Conservation (phyloP, 2,113 vertebrate species). For the Megaptera novaeangliae region DNA sequence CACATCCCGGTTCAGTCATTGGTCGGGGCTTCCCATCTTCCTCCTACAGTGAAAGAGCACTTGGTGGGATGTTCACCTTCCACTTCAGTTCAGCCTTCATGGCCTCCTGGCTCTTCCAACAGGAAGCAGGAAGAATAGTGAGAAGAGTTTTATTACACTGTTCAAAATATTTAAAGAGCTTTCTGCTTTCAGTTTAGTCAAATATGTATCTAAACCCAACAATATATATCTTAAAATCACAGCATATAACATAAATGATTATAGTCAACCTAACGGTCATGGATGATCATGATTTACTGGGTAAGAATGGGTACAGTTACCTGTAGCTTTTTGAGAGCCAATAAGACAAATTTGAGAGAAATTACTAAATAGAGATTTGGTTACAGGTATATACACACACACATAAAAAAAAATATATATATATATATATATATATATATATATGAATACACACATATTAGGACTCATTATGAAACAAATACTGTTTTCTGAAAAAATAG, state of each 20-base stretch:
- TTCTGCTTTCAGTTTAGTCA: neutral
- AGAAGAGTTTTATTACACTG: neutral
- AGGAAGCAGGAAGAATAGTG: neutral
- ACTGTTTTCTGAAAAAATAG: neutral
- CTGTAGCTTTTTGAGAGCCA: neutral
- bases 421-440: too few species aligned
- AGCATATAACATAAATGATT: neutral
- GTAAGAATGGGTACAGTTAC: neutral
- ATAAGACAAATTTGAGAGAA: neutral
- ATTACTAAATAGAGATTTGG: neutral
- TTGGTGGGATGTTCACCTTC: neutral
- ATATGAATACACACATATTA: neutral
- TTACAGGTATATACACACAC: neutral
- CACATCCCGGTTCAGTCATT: fast-evolving
- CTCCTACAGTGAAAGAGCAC: fast-evolving
- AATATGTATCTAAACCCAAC: neutral
- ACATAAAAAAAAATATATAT: neutral
- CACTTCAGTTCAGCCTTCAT: neutral
- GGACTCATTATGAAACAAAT: neutral
- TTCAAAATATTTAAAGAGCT: neutral
- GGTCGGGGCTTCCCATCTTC: fast-evolving
- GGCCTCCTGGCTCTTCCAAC: neutral
- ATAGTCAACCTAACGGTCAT: neutral
- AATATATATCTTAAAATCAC: neutral
- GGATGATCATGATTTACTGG: neutral